phyloP scores from a whole-genome alignment of 92 coral and sea anemone genomes.

The Epizoanthus illoricatus region DNA sequence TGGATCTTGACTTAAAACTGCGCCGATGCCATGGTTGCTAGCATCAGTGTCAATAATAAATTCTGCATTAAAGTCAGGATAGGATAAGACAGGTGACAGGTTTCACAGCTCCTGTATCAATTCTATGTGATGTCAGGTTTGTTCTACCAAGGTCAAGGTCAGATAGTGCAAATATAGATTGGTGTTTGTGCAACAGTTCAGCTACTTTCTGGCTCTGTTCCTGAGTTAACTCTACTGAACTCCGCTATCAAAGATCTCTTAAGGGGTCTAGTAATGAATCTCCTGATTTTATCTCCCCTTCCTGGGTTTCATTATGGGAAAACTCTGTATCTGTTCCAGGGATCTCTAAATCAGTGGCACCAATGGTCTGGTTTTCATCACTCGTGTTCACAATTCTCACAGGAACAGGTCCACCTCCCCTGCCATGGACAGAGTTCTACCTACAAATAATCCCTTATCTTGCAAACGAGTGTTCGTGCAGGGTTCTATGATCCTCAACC shows the following conservation, averaged over 20 bases:
- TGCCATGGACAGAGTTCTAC: conserved; percentile 42
- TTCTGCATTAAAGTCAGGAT: too few species aligned
- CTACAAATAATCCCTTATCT: conserved; percentile 37
- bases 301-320: not conserved
- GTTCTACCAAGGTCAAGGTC: conserved; percentile 49
- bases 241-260: conserved; percentile 40
- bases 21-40: too few species aligned
- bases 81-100: not conserved
- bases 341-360: conserved; percentile 28
- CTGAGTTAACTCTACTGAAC: conserved; percentile 33
- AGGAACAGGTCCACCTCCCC: conserved; percentile 2
- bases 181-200: conserved; percentile 11
- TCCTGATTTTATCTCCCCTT: not conserved
- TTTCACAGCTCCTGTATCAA: conserved; percentile 17
- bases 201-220: conserved; percentile 33
- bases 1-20: too few species aligned
- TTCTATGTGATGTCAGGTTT: conserved; percentile 29
- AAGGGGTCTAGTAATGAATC: conserved; percentile 37
- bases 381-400: conserved; percentile 14
- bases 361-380: conserved; percentile 29
- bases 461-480: conserved; percentile 32
- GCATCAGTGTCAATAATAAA: too few species aligned
- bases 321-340: conserved; percentile 1
- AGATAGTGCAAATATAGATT: conserved; percentile 22
- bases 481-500: conserved; percentile 6